Evolutionary conservation across 2,888 invertebrate species (phyloP).

Genomic region (Hesperia comma): DNA sequence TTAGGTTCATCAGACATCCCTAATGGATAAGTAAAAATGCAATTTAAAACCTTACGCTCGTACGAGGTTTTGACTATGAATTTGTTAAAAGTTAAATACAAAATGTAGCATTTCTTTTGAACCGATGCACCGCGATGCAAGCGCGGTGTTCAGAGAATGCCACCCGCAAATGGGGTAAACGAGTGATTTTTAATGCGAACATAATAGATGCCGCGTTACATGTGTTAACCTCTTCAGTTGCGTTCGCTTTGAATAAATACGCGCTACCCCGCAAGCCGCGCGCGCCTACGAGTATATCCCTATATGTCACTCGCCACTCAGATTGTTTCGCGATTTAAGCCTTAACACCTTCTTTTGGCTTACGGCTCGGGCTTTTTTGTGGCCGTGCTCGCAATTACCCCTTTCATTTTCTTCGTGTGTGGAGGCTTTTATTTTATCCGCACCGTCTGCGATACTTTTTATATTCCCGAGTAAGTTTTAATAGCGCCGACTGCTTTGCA

Average conservation of each 20-base stretch:
- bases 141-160: constrained; percentile 27
- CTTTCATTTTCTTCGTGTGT: constrained; percentile 66
- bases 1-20: constrained; percentile 9
- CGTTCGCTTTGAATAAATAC: constrained; percentile 52
- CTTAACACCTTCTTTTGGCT: constrained; percentile 71
- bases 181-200: constrained; percentile 37
- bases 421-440: constrained; percentile 71
- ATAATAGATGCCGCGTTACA: constrained; percentile 36
- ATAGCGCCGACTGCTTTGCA: constrained; percentile 60
- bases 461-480: constrained; percentile 65
- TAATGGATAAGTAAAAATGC: constrained; percentile 9
- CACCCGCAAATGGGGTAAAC: constrained; percentile 34
- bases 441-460: constrained; percentile 60
- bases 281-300: constrained; percentile 27
- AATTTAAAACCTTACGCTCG: background rate
- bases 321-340: constrained; percentile 61
- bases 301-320: constrained; percentile 55
- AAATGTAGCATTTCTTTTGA: constrained; percentile 35
- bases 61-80: constrained; percentile 7
- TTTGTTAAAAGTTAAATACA: constrained; percentile 19
- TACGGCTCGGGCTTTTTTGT: constrained; percentile 67
- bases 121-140: constrained; percentile 26
- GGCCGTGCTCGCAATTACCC: constrained; percentile 73
- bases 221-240: constrained; percentile 36
- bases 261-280: constrained; percentile 22